Base-by-base conservation (phyloP, 2,113 vertebrate species). In the Megaceryle maxima region DNA sequence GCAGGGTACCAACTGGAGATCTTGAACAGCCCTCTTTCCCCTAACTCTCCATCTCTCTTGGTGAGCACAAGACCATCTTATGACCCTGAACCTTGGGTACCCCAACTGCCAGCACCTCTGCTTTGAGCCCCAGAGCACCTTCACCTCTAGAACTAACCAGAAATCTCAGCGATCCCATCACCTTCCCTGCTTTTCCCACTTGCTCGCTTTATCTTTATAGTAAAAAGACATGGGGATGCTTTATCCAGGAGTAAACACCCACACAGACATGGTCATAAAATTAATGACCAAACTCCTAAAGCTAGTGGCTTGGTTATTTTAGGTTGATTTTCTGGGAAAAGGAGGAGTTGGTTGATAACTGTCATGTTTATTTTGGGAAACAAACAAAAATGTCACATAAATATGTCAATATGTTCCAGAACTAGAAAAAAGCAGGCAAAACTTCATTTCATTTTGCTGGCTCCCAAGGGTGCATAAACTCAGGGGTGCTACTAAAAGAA, bases 271-370 rank as follows among this genome's bases (percentile, higher is more conserved):
- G 43, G 29, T 24, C 59, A 48, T 33, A 63, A 59, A 83, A 63
- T 26, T 21, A 67, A 46, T 24, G 63, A 44, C 28, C 51, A 25
- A 91, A 44, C 33, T 85, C 39, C 63, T 70, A 28, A 70, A 86
- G 55, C 31, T 31, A 59, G 28, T 26, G 21, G 8, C 24, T 28
- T 79, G 57, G 16, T 62, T 87, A 60, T 95, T 92, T 89, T 21
- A 48, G 50, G 41, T 31, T 37, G 24, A 28, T 80, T 73, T 89
- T 46, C 89, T 95, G 87, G 84, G 91, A 92, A 95, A 72, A 62
- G 43, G 29, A 69, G 28, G 19, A 80, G 31, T 12, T 73, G 43
- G 29, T 17, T 81, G 41, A 68, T 68, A 94, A 66, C 7, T 56
- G 44, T 44, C 31, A 60, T 6, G 6, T 57, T 51, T 95, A 83